Percentiles rank a stretch among this genome's conserved stretches.
These are phyloP conservation scores for Passer montanus DNA, from an alignment of 2,113 vertebrate species.

Conservation along the genomic window DNA sequence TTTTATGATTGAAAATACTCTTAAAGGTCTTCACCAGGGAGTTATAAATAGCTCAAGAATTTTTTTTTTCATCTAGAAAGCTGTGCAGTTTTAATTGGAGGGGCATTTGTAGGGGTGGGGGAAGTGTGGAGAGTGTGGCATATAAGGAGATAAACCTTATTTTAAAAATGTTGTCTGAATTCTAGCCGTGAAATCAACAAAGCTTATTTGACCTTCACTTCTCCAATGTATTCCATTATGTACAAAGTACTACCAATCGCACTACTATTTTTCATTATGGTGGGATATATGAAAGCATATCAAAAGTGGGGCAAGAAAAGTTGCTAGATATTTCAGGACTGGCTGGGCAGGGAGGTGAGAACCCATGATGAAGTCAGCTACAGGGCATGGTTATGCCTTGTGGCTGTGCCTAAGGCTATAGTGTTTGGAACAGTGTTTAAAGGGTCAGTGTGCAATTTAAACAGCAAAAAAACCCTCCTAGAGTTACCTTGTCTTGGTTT, in stretches of 20 bases:
- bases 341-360: not conserved
- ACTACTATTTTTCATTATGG: constrained; percentile 6
- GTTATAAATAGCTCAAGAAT: not conserved
- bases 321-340: not conserved
- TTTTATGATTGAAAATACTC: not conserved
- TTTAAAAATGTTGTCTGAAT: not conserved
- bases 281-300: not conserved
- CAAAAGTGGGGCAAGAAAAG: constrained; percentile 48
- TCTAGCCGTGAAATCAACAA: not conserved
- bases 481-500: constrained; percentile 30
- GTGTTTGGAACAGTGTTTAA: constrained; percentile 39
- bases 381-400: constrained; percentile 30
- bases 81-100: not conserved
- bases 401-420: constrained; percentile 42
- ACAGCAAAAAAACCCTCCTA: constrained; percentile 2
- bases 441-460: constrained; percentile 31
- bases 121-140: rapidly evolving
- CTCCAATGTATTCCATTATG: not conserved
- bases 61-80: not conserved
- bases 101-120: rapidly evolving
- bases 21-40: not conserved
- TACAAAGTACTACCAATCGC: not conserved
- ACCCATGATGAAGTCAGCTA: not conserved
- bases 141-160: not conserved
- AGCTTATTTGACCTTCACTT: not conserved